These are phyloP conservation scores for Magallana angulata DNA, from an alignment of 1,140 invertebrate species.

Conservation along the genomic window DNA sequence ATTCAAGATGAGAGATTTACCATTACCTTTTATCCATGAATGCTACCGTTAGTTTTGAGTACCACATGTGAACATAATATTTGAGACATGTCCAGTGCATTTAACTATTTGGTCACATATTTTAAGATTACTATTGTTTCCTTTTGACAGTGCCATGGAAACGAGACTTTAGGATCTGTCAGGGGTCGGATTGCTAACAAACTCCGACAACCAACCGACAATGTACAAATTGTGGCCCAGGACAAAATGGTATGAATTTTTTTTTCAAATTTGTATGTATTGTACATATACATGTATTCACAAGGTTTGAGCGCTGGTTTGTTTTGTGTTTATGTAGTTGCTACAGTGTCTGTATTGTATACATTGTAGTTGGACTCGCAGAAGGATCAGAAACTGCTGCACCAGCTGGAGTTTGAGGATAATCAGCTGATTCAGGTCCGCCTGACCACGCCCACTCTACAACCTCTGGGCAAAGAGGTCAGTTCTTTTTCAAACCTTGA, in stretches of 20 bases:
- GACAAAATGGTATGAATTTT: conserved; percentile 75
- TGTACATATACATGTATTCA: too few relatives aligned
- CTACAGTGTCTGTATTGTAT: not conserved
- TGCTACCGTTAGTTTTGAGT: not conserved
- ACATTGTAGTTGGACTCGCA: conserved; percentile 71
- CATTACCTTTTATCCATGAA: not conserved
- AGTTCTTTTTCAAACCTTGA: not conserved
- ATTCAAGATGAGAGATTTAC: not conserved
- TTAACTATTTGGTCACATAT: not conserved
- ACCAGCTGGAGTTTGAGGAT: conserved; percentile 79
- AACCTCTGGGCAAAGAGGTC: conserved; percentile 62
- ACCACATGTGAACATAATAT: not conserved
- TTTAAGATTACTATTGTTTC: not conserved
- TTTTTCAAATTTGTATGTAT: not conserved
- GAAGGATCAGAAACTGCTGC: conserved; percentile 79
- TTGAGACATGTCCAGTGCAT: too few relatives aligned
- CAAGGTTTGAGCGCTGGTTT: not conserved
- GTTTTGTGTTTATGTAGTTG: not conserved
- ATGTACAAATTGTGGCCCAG: conserved; percentile 78
- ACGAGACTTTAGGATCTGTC: conserved; percentile 80
- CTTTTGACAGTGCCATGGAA: conserved; percentile 77
- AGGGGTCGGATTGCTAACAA: conserved; percentile 77
- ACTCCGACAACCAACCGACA: conserved; percentile 74
- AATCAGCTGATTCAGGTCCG: conserved; percentile 75
- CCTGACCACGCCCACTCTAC: conserved; percentile 64